A percentile compares a stretch with the other conserved stretches of the same genome.
These are phyloP conservation scores for Drosophila nikananu DNA, from an alignment of 1,140 invertebrate genomes.

Conservation along the genomic window DNA sequence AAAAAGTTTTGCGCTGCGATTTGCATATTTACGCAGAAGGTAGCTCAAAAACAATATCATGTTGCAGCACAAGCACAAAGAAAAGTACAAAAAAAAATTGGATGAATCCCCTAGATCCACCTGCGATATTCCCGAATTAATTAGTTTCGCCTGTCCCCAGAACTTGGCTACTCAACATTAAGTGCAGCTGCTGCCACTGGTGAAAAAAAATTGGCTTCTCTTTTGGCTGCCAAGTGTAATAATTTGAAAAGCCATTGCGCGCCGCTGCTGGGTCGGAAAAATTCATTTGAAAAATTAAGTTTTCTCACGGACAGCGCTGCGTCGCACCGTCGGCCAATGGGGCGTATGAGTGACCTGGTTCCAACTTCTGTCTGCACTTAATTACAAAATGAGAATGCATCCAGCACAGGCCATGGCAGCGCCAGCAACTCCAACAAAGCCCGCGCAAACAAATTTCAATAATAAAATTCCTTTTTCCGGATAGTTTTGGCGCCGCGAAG, in stretches of 20 bases:
- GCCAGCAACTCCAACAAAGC: constrained; percentile 49
- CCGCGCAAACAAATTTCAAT: constrained; percentile 73
- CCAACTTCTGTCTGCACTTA: constrained; percentile 76
- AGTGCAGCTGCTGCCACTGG: constrained; percentile 58
- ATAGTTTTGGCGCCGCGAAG: constrained; percentile 50
- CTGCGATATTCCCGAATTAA: constrained; percentile 68
- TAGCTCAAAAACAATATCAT: constrained; percentile 43
- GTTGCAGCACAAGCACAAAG: constrained; percentile 2
- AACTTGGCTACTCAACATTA: constrained; percentile 55
- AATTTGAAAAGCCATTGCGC: constrained; percentile 69
- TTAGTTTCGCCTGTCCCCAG: constrained; percentile 60
- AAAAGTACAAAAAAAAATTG: constrained; percentile 6
- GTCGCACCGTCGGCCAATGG: constrained; percentile 34
- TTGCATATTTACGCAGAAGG: constrained; percentile 49
- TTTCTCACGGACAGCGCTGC: constrained; percentile 29
- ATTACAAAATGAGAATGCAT: constrained; percentile 73
- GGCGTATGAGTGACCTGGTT: constrained; percentile 75
- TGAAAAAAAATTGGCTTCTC: constrained; percentile 21
- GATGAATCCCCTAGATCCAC: constrained; percentile 24
- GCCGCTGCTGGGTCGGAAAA: constrained; percentile 48
- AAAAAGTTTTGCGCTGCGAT: constrained; percentile 43
- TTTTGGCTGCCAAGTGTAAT: constrained; percentile 49
- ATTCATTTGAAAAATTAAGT: constrained; percentile 73
- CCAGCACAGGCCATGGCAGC: constrained; percentile 31
- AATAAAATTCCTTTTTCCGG: constrained; percentile 60